Evolutionary conservation across 2,888 invertebrate species (phyloP), one percentile per base, ranked within the genome.

Genomic region (Gnatocerus cornutus): DNA sequence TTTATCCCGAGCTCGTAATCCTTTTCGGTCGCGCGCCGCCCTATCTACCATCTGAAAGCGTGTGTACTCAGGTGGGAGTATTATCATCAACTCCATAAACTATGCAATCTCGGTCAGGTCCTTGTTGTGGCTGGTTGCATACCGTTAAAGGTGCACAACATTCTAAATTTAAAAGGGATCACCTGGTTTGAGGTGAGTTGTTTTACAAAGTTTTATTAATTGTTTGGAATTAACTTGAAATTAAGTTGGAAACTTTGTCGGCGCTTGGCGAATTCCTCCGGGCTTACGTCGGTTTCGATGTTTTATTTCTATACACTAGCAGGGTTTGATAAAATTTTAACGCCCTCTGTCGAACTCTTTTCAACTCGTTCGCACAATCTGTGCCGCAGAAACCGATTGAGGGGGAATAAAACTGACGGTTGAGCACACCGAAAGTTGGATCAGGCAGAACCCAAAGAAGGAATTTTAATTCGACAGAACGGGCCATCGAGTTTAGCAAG

Each of bases 171-270:
- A 46, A 70, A 67, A 70, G 55, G 69, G 70, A 70, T 67, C 67
- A 70, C 62, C 67, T 70, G 64, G 63, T 64, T 68, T 43, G 58
- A 69, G 64, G 64, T 43, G 58, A 29, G 59, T 27, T 62, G 62
- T 70, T 70, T 67, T 70, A 56, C 62, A 62, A 70, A 70, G 56
- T 70, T 70, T 70, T 70, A 70, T 67, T 70, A 70, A 70, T 70
- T 67, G 67, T 70, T 70, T 56, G 53, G 53, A 69, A 69, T 69
- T 69, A 69, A 69, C 64, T 69, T 21, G 64, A 64, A 64, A 69
- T 69, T 63, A 64, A 64, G 69, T 69, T 69, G 59, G 50, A 58
- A 69, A 69, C 69, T 69, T 64, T 30, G 61, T 16, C 37, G 48
- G 50, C 46, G 59, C 53, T 37, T 29, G 53, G 50, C 29, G 53